A percentile compares a stretch with the other conserved stretches of the same genome.
phyloP scores from a whole-genome alignment of 2,888 invertebrate species.

The Pomacea canaliculata region DNA sequence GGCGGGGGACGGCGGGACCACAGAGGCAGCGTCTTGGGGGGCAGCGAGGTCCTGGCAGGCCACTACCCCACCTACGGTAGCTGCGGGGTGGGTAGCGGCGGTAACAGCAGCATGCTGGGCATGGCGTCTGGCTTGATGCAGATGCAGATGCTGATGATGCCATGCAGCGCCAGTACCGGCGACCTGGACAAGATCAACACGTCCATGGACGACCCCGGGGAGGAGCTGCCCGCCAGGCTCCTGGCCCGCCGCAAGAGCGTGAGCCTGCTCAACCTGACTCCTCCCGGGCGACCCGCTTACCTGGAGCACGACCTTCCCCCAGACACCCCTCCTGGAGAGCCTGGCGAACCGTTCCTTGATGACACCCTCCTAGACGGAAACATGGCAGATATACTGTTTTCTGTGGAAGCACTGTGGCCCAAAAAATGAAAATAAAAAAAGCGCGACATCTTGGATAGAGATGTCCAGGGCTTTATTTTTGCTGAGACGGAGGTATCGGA shows the following conservation, averaged over 20 bases:
- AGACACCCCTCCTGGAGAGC: neutral
- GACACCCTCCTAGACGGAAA: slow-evolving; percentile 52
- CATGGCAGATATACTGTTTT: slow-evolving; percentile 52
- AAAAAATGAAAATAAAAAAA: slow-evolving; percentile 30
- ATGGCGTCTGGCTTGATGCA: slow-evolving; percentile 11
- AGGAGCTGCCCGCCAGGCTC: neutral
- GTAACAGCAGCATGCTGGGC: slow-evolving; percentile 13
- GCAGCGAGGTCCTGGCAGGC: neutral
- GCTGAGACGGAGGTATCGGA: no score
- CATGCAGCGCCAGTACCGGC: slow-evolving; percentile 30
- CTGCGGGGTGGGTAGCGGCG: neutral
- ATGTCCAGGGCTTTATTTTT: no score
- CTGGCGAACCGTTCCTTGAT: slow-evolving; percentile 41
- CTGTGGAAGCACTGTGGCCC: slow-evolving; percentile 56
- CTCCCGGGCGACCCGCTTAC: slow-evolving; percentile 13
- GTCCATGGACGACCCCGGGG: neutral
- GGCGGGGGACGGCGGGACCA: neutral
- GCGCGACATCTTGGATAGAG: no score
- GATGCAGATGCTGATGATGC: neutral
- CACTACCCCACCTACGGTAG: slow-evolving; percentile 19
- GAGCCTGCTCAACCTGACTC: slow-evolving; percentile 43
- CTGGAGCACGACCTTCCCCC: slow-evolving; percentile 1
- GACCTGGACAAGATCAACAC: slow-evolving; percentile 29
- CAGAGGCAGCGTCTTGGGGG: neutral
- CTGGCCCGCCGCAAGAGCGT: slow-evolving; percentile 35